Base-by-base conservation (phyloP, 2,113 vertebrate species). In the Ornithorhynchus anatinus region DNA sequence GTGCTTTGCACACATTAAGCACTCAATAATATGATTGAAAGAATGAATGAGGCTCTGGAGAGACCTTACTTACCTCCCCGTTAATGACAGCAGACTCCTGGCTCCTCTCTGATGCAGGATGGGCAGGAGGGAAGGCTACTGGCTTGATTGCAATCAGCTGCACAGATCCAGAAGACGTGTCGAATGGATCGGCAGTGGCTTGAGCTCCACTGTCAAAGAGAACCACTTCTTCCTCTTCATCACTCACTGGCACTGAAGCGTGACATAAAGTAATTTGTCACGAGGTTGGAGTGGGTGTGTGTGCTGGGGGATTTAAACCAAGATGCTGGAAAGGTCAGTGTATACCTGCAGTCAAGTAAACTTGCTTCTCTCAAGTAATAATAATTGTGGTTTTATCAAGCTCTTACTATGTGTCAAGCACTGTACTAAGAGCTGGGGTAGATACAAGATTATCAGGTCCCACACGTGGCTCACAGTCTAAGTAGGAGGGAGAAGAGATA, bases 81-180 rank as follows among this genome's bases (percentile, higher is more conserved):
- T 97, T 99, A 83, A 95, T 89, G 51, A 93, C 84, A 5, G 93
- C 92, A 0, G 95, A 94, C 54, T 99, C 96, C 78, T 96, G 96
- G 86, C 93, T 97, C 84, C 94, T 94, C n/a, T 97, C 96, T 1
- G 94, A 94, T 0, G 92, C 79, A 13, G 95, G 93, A 1, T 95
- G 96, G 10, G 91, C 94, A 63, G 94, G 82, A 2, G 95, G 95
- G 2, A 96, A 90, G 2, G 86, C 86, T 60, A 95, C 86, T 0
- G 96, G 96, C 83, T 98, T 99, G 85, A 98, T 95, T 8, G 96
- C 94, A 9, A 99, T 95, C 36, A 99, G 95, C 86, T 99, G 97
- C 77, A 99, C 95, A 0, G 97, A 99, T 57, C 98, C 98, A 9
- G 96, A 98, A 10, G 97, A 98, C 2, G 95, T 94, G 89, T 99